phyloP scores from a whole-genome alignment of 2,797 vertebrate species.

The Naso thynnoides region DNA sequence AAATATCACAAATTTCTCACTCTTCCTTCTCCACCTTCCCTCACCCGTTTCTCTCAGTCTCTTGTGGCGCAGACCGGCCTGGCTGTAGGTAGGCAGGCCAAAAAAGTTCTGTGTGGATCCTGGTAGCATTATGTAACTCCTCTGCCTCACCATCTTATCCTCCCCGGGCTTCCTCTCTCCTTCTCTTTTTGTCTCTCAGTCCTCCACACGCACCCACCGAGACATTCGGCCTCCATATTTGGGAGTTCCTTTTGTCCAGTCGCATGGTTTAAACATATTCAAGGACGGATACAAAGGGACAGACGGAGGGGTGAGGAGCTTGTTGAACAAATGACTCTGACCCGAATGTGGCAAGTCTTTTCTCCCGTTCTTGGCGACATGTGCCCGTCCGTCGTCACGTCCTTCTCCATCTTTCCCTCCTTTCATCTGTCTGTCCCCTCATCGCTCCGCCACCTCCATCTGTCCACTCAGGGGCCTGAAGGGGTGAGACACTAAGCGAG shows the following conservation, averaged over 20 bases:
- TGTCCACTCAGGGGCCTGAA: slow-evolving; percentile 53
- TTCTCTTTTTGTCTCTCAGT: slow-evolving; percentile 15
- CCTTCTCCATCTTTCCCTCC: slow-evolving; percentile 66
- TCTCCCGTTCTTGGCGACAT: slow-evolving; percentile 14
- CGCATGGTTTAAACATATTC: slow-evolving; percentile 31
- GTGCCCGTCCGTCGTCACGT: slow-evolving; percentile 44
- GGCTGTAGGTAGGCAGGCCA: slow-evolving; percentile 29
- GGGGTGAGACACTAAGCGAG: slow-evolving; percentile 53
- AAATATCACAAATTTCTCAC: slow-evolving; percentile 77
- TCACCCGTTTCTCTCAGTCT: slow-evolving; percentile 31
- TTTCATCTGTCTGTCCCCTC: slow-evolving; percentile 57
- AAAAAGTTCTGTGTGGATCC: slow-evolving; percentile 62
- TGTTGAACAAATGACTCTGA: slow-evolving; percentile 34
- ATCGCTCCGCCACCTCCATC: slow-evolving; percentile 57
- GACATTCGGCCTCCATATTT: slow-evolving; percentile 40
- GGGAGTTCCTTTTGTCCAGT: slow-evolving; percentile 43
- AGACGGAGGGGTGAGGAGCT: slow-evolving; percentile 35
- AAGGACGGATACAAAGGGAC: slow-evolving; percentile 30
- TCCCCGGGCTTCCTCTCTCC: slow-evolving; percentile 34
- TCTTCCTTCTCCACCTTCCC: slow-evolving; percentile 34
- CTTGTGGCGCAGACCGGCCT: slow-evolving; percentile 15
- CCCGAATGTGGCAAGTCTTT: slow-evolving; percentile 57
- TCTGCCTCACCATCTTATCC: slow-evolving; percentile 30
- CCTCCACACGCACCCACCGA: slow-evolving; percentile 5
- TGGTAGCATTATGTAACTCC: slow-evolving; percentile 45